Base-by-base conservation (phyloP, 2,888 invertebrate genomes). In the Odontothrips loti region DNA sequence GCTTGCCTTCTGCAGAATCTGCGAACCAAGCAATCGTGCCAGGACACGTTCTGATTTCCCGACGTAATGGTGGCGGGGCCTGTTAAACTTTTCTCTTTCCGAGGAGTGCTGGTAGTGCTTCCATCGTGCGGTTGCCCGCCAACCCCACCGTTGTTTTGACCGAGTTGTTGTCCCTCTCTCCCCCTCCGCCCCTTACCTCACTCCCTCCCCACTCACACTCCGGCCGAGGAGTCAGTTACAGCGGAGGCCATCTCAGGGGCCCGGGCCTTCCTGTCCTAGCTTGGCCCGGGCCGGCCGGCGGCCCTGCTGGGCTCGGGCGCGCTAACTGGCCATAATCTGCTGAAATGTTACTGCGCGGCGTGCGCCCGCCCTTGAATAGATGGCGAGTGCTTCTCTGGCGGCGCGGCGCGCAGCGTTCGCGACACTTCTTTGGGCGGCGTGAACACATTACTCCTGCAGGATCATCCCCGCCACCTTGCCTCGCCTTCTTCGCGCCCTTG, bases 251-350 rank as follows among this genome's bases (percentile, higher is more conserved):
- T 75, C 68, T 12, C 68, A 23, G 68, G 68, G 68, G 34, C 3
- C 68, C 9, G 27, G 12, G 23, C 68, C 27, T n/a, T n/a, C n/a
- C n/a, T n/a, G n/a, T n/a, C n/a, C n/a, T n/a, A n/a, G n/a, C n/a
- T n/a, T n/a, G n/a, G n/a, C n/a, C n/a, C n/a, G n/a, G 23, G 68
- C 23, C 23, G 68, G 23, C 68, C 68, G 20, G 51, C 68, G 68
- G 68, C 27, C 58, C 51, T 43, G 51, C 51, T 20, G 6, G 68
- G 68, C 68, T 27, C 68, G 68, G 23, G 23, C 68, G 68, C 68
- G 68, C 68, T 75, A 75, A 75, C 68, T 75, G 68, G 68, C 68
- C 68, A 75, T 75, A 75, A 75, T 75, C 68, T 75, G 23, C 68
- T 75, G 68, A 75, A 75, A 75, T 75, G 68, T 75, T 75, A 75